phyloP scores from a whole-genome alignment of 92 coral and sea anemone genomes.

The Nematostella vectensis region DNA sequence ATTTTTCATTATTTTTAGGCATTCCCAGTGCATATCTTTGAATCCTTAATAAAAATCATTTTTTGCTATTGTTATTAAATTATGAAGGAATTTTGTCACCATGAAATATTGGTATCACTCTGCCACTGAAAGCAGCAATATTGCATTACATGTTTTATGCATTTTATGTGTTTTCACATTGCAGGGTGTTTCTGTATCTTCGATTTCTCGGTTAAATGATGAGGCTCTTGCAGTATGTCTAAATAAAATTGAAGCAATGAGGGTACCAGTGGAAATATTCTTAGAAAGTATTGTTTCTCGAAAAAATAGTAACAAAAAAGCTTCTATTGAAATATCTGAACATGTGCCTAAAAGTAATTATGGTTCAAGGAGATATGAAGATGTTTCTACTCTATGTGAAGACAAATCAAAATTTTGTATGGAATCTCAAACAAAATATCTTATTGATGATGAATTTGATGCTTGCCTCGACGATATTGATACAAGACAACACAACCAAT shows the following conservation, averaged over 20 bases:
- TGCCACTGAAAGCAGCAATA: neutral
- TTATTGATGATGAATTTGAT: too few species aligned
- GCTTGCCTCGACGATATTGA: too few species aligned
- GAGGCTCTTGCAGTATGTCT: constrained; percentile 56
- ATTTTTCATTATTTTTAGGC: too few species aligned
- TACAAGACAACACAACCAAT: too few species aligned
- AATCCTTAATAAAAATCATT: neutral
- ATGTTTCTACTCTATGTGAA: too few species aligned
- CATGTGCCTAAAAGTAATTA: too few species aligned
- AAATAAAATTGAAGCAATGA: constrained; percentile 23
- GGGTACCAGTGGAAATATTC: constrained; percentile 25
- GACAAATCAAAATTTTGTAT: too few species aligned
- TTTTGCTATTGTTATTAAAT: neutral
- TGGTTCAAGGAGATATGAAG: too few species aligned
- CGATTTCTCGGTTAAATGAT: constrained; percentile 47
- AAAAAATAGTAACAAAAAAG: neutral
- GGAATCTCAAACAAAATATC: too few species aligned
- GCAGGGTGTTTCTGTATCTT: constrained; percentile 67
- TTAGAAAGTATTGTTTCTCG: neutral
- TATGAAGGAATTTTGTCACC: constrained; percentile 4
- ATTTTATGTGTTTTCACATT: neutral
- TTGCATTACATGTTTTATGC: neutral
- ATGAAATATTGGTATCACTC: too few species aligned
- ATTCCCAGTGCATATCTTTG: constrained; percentile 1
- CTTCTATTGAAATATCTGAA: too few species aligned